phyloP scores from a whole-genome alignment of 2,797 vertebrate species.

The Tangara arthus region DNA sequence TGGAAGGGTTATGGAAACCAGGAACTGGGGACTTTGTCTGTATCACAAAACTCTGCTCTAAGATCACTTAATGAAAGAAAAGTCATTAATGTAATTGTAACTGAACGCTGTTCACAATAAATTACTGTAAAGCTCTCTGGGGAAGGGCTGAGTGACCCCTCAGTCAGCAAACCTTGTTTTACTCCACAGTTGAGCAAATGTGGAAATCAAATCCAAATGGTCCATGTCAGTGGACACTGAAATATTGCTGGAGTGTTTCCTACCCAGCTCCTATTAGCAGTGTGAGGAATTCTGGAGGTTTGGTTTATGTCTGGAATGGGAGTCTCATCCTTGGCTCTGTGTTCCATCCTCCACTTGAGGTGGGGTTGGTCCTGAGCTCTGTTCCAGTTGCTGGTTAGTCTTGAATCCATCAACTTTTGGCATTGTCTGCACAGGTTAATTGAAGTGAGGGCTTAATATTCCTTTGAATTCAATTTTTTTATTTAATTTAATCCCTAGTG shows the following conservation, averaged over 20 bases:
- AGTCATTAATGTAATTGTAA: neutral
- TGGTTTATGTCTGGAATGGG: neutral
- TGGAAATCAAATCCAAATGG: neutral
- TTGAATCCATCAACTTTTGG: neutral
- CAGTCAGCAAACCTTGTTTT: neutral
- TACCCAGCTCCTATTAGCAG: neutral
- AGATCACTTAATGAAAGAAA: neutral
- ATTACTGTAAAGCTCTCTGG: fast-evolving
- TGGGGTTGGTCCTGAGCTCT: neutral
- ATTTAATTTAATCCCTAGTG: neutral
- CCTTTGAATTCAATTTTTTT: neutral
- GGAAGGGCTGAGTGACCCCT: neutral
- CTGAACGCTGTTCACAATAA: neutral
- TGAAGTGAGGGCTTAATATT: neutral
- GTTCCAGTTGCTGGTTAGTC: neutral
- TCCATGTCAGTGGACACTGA: neutral
- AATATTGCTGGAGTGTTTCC: neutral
- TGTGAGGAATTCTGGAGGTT: neutral
- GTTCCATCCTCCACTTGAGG: neutral
- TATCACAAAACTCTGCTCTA: neutral
- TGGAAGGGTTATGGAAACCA: neutral
- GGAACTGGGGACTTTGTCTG: neutral
- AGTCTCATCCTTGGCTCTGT: neutral
- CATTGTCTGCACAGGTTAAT: neutral
- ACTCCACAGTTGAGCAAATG: neutral